Percentiles rank a stretch among this genome's conserved stretches.
Evolutionary conservation across 2,888 invertebrate species (phyloP).

Genomic region (Horisme vitalbata): DNA sequence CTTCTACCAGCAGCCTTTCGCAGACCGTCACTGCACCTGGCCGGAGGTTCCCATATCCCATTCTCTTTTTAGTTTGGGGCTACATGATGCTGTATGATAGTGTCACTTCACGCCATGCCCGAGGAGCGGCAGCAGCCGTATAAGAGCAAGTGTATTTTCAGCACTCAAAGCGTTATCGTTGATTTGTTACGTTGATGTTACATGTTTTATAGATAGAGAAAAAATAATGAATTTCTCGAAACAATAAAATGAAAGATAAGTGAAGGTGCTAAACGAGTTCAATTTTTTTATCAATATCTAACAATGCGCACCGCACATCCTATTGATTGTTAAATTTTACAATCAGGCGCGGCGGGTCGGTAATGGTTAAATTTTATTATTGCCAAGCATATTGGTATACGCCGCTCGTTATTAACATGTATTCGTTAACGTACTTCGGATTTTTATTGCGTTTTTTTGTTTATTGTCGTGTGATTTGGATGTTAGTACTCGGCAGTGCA

Average conservation of each 20-base stretch:
- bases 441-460: constrained; percentile 43
- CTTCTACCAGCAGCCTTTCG: too few relatives aligned
- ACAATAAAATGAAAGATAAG: neutral
- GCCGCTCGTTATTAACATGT: constrained; percentile 36
- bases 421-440: constrained; percentile 40
- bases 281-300: constrained; percentile 9
- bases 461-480: constrained; percentile 36
- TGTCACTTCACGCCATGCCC: too few relatives aligned
- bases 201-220: neutral
- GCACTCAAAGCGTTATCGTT: too few relatives aligned
- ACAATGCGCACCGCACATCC: constrained; percentile 9
- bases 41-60: too few relatives aligned
- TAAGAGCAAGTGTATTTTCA: too few relatives aligned
- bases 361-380: constrained; percentile 40
- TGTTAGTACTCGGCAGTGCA: constrained; percentile 24
- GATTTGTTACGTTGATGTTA: too few relatives aligned
- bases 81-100: too few relatives aligned
- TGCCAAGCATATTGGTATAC: constrained; percentile 30
- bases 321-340: constrained; percentile 50
- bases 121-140: too few relatives aligned
- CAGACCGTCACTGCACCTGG: too few relatives aligned
- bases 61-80: too few relatives aligned
- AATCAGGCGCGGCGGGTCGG: constrained; percentile 33
- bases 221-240: neutral
- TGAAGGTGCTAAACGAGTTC: constrained; percentile 14